These are phyloP conservation scores for Magallana ariakensis DNA, from an alignment of 1,140 invertebrate genomes.

Conservation along the genomic window DNA sequence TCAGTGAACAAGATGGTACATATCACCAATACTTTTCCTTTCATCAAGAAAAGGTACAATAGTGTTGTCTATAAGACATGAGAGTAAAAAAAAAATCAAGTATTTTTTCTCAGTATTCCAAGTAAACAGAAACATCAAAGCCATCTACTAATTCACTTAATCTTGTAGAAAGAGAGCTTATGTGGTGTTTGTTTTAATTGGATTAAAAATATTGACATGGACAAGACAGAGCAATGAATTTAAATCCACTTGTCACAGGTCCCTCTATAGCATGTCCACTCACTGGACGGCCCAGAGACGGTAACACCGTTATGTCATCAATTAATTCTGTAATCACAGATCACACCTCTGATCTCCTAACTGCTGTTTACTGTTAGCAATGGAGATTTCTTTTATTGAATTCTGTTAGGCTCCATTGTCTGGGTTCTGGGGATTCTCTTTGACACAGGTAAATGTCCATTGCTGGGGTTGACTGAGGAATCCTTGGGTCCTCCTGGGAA, in stretches of 20 bases:
- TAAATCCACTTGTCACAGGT: no score
- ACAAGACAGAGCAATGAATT: neutral
- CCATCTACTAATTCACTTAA: no score
- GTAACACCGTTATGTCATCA: neutral
- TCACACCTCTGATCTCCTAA: neutral
- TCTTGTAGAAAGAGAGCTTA: neutral
- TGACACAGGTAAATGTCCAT: neutral
- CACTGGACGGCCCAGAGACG: no score
- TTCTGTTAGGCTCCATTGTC: slow-evolving; percentile 9
- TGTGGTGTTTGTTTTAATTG: neutral
- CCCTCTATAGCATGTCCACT: no score
- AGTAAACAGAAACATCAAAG: no score
- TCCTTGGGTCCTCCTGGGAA: no score
- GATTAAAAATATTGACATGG: neutral
- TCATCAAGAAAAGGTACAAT: no score
- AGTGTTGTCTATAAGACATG: no score
- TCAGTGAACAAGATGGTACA: no score
- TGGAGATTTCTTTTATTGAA: neutral
- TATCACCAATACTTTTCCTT: no score
- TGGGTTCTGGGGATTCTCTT: neutral
- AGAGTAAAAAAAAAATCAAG: no score
- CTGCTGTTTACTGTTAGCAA: neutral
- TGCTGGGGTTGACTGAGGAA: neutral
- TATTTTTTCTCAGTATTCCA: no score
- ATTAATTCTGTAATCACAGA: neutral